Evolutionary conservation across 2,888 invertebrate genomes (phyloP).

Genomic region (Phytoseiulus persimilis): DNA sequence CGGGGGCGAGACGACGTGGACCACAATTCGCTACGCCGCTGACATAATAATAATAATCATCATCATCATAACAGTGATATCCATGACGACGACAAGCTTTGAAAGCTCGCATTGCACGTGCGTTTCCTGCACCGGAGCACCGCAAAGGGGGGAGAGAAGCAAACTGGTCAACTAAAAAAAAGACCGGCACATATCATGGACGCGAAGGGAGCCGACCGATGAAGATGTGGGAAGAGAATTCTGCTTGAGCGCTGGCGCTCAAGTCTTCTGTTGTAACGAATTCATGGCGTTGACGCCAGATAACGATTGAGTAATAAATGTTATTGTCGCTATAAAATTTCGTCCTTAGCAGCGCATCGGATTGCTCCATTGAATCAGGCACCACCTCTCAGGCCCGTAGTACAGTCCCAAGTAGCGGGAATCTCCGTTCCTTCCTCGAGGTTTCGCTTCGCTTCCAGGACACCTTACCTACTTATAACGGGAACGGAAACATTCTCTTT

Average conservation of each 20-base stretch:
- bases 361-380: neutral
- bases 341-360: neutral
- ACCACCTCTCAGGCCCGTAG: neutral
- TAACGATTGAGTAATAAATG: constrained; percentile 39
- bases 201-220: neutral
- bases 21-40: neutral
- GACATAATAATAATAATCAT: neutral
- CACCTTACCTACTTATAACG: no score
- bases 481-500: no score
- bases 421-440: neutral
- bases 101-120: neutral
- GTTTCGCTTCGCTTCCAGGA: neutral
- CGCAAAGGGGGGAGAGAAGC: neutral
- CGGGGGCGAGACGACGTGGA: neutral
- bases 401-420: neutral
- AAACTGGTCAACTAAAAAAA: neutral
- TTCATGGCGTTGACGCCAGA: constrained; percentile 36
- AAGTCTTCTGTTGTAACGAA: neutral
- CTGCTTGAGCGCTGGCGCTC: neutral
- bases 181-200: neutral
- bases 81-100: neutral
- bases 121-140: neutral
- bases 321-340: constrained; percentile 11
- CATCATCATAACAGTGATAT: neutral
- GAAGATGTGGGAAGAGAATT: neutral